A percentile compares a stretch with the other conserved stretches of the same genome.
These are phyloP conservation scores for Trachymyrmex cornetzi DNA, from an alignment of 1,140 invertebrate genomes.

Conservation along the genomic window DNA sequence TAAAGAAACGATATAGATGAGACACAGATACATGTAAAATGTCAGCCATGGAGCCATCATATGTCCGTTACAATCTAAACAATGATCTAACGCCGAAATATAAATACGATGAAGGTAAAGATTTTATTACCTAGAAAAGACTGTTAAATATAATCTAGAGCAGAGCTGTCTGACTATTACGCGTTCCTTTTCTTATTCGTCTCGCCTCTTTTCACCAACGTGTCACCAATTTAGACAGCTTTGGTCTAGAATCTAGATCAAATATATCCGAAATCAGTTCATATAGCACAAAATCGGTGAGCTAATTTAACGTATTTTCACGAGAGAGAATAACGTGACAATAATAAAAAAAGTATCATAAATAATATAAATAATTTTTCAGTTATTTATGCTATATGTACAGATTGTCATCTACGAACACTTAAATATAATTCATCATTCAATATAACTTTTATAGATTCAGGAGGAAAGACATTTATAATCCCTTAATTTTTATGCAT, in stretches of 20 bases:
- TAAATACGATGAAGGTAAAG: conserved; percentile 54
- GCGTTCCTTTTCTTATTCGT: background rate
- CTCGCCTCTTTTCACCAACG: background rate
- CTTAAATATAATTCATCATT: conserved; percentile 63
- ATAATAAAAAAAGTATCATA: too few species aligned
- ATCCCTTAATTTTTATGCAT: background rate
- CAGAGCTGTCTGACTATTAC: conserved; percentile 1
- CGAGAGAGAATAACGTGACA: too few species aligned
- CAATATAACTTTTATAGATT: conserved; percentile 52
- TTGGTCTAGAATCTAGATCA: conserved; percentile 21
- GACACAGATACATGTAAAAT: conserved; percentile 61
- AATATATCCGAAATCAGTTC: conserved; percentile 45
- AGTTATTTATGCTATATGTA: conserved; percentile 22
- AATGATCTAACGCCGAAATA: conserved; percentile 67
- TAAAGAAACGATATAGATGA: conserved; percentile 54
- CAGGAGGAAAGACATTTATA: conserved; percentile 48
- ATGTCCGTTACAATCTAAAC: conserved; percentile 63
- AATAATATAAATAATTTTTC: too few species aligned
- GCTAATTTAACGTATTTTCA: background rate
- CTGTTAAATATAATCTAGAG: conserved; percentile 30
- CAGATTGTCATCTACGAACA: conserved; percentile 63
- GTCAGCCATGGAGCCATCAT: conserved; percentile 47
- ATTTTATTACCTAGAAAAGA: conserved; percentile 50
- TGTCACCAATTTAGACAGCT: conserved; percentile 12
- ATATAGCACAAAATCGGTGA: conserved; percentile 3